phyloP scores from a whole-genome alignment of 35 echinoderm and acorn worm genomes.

The Anneissia japonica region DNA sequence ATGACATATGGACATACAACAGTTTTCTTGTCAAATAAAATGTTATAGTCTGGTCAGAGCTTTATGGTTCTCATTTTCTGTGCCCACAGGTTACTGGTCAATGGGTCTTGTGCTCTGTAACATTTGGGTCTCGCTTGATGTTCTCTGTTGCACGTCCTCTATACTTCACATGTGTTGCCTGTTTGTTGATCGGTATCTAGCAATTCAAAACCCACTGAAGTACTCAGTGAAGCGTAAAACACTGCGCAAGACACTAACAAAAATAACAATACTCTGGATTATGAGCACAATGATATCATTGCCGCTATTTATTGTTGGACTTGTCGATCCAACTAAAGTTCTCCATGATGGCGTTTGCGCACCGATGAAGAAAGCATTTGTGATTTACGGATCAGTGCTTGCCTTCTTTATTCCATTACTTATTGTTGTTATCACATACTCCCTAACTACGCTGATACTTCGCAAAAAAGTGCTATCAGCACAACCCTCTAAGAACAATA shows the following conservation, averaged over 20 bases:
- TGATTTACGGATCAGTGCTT: slow-evolving; percentile 67
- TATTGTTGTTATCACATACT: slow-evolving; percentile 60
- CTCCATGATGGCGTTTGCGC: slow-evolving; percentile 40
- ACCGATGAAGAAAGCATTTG: slow-evolving; percentile 52
- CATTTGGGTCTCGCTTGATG: slow-evolving; percentile 67
- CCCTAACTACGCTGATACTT: slow-evolving; percentile 46
- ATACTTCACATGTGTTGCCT: slow-evolving; percentile 83
- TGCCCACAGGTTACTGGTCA: slow-evolving; percentile 59
- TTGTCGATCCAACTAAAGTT: slow-evolving; percentile 21
- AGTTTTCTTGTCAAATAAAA: no score
- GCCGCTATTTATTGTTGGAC: slow-evolving; percentile 56
- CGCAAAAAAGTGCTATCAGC: slow-evolving; percentile 19
- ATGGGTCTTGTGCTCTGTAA: slow-evolving; percentile 38
- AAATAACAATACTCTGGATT: slow-evolving; percentile 66
- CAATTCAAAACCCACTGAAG: slow-evolving; percentile 54
- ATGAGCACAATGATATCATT: slow-evolving; percentile 46
- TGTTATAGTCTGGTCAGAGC: no score
- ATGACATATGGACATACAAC: no score
- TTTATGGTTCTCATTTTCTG: not conserved
- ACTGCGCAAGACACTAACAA: slow-evolving; percentile 19
- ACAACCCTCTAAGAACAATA: not conserved
- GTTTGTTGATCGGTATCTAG: slow-evolving; percentile 70
- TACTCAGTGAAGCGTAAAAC: slow-evolving; percentile 15
- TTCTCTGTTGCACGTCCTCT: slow-evolving; percentile 77
- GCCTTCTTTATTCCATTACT: slow-evolving; percentile 67